These are phyloP conservation scores for Chalcis sispes DNA, from an alignment of 2,888 invertebrate genomes.

Conservation along the genomic window DNA sequence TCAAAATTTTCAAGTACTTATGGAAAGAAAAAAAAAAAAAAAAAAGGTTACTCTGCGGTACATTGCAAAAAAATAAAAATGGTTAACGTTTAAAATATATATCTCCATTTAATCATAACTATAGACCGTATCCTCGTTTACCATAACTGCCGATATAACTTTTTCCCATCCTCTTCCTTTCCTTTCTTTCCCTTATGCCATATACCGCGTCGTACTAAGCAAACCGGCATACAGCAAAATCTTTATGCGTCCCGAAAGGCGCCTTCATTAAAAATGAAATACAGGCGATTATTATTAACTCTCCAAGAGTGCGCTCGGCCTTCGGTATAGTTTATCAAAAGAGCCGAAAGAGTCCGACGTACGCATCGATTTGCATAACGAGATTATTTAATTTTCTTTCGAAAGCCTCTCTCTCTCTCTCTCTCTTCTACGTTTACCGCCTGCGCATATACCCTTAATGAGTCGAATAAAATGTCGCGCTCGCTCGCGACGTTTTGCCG, in stretches of 20 bases:
- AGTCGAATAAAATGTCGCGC: constrained; percentile 14
- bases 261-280: constrained; percentile 56
- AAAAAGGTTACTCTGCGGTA: constrained; percentile 5
- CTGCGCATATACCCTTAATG: constrained; percentile 29
- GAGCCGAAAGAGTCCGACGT: constrained; percentile 39
- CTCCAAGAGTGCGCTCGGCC: neutral
- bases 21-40: constrained; percentile 14
- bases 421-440: neutral
- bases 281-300: constrained; percentile 52
- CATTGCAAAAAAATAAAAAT: constrained; percentile 26
- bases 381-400: constrained; percentile 65
- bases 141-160: constrained; percentile 32
- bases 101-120: no score
- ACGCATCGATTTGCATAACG: constrained; percentile 65
- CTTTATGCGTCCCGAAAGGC: constrained; percentile 26
- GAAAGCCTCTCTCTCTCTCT: neutral
- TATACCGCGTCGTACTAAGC: neutral
- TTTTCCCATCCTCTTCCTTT: constrained; percentile 11
- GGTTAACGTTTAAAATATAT: no score
- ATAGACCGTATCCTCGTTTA: no score
- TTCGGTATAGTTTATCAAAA: neutral
- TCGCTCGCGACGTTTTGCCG: neutral
- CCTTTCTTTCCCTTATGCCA: neutral
- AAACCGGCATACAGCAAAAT: constrained; percentile 37
- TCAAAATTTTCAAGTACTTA: no score